Evolutionary conservation across 2,797 vertebrate species (phyloP).

Genomic region (Protosalanx chinensis): DNA sequence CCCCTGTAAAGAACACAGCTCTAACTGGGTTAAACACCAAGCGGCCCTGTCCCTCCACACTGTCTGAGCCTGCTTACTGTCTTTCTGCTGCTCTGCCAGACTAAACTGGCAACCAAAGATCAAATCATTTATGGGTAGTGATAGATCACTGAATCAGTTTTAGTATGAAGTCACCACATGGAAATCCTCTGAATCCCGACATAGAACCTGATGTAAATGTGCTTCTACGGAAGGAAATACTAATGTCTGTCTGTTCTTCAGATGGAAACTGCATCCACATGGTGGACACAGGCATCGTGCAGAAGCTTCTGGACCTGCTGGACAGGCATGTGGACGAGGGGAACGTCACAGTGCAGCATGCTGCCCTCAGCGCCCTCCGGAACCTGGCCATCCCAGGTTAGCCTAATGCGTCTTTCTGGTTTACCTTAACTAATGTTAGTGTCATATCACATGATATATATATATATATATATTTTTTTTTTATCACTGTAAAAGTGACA

Average conservation of each 20-base stretch:
- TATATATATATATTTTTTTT: not conserved
- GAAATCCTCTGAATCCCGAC: too few relatives aligned
- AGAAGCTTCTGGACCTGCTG: conserved; percentile 90
- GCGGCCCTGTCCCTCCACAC: too few relatives aligned
- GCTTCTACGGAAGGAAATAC: too few relatives aligned
- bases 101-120: too few relatives aligned
- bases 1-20: not conserved
- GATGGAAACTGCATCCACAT: conserved; percentile 99
- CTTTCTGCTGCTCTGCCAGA: too few relatives aligned
- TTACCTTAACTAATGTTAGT: too few relatives aligned
- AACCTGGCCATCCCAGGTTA: conserved; percentile 96
- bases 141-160: too few relatives aligned
- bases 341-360: conserved; percentile 95
- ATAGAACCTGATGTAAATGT: too few relatives aligned
- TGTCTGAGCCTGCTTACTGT: too few relatives aligned
- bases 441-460: not conserved
- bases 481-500: not conserved
- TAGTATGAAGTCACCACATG: too few relatives aligned
- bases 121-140: too few relatives aligned
- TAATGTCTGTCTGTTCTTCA: conserved; percentile 45
- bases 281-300: conserved; percentile 95
- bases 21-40: too few relatives aligned
- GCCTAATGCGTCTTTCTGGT: not conserved
- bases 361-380: conserved; percentile 91
- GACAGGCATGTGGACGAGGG: conserved; percentile 94